phyloP scores from a whole-genome alignment of 2,888 invertebrate species.

The Biston betularia region DNA sequence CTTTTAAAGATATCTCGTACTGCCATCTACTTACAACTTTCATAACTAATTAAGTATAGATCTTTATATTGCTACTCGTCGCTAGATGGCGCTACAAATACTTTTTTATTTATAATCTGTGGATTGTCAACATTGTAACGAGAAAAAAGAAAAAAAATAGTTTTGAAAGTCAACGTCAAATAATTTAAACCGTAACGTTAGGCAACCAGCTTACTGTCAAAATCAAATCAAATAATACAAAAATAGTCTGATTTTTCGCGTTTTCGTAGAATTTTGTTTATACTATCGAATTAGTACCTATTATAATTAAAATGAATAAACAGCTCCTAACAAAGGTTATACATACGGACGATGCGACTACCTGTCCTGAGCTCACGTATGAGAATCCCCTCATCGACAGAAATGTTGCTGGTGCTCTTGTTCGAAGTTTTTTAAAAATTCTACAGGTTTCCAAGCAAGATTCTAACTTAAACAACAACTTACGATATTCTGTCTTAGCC shows the following conservation, averaged over 20 bases:
- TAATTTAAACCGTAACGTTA: not conserved
- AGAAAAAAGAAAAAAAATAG: too few species aligned
- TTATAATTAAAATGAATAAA: conserved; percentile 60
- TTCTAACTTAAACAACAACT: conserved; percentile 62
- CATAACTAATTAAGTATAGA: conserved; percentile 15
- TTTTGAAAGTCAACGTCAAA: not conserved
- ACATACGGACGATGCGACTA: conserved; percentile 54
- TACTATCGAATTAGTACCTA: too few species aligned
- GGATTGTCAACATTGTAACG: not conserved
- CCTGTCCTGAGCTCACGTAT: conserved; percentile 65
- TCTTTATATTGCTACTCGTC: conserved; percentile 40
- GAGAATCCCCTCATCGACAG: conserved; percentile 71
- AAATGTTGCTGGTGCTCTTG: conserved; percentile 66
- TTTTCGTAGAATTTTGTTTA: too few species aligned
- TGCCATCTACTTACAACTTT: conserved; percentile 24
- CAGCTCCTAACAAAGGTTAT: conserved; percentile 71
- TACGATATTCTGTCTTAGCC: conserved; percentile 65
- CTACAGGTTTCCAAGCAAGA: conserved; percentile 62
- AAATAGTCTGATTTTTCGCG: too few species aligned
- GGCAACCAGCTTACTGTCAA: not conserved
- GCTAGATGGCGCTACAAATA: conserved; percentile 35
- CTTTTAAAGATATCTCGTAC: conserved; percentile 11
- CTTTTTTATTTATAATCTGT: not conserved
- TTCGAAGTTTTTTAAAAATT: conserved; percentile 73
- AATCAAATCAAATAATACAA: not conserved